Base-by-base conservation (phyloP, 2,797 vertebrate species). In the Antennarius maculatus region DNA sequence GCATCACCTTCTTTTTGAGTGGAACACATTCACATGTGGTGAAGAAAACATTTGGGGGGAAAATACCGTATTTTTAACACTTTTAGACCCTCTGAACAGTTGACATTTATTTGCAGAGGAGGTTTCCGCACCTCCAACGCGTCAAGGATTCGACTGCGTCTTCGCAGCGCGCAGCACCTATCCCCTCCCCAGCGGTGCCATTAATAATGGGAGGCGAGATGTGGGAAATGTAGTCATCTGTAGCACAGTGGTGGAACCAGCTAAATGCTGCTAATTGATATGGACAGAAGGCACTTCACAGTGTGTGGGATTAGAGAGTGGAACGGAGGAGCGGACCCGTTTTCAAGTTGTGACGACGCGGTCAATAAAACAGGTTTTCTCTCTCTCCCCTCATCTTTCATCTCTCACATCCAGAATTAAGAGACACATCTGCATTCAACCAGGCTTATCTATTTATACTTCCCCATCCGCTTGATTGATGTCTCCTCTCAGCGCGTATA, bases 211-310 rank as follows among this genome's bases (percentile, higher is more conserved):
- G 77, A 86, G 83, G 81, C 83, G 77, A 87, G 83, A 84, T 31
- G 76, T 81, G 88, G 90, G 88, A 86, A 78, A 89, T 89, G 89
- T 90, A 91, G 91, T 88, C 90, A 84, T 91, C 85, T 89, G 88
- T 56, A 79, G 83, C 89, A 34, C 88, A 85, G 90, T 79, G 84
- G 88, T 77, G 80, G 39, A 80, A 81, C 79, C 66, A 50, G 81
- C 84, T 91, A 88, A 91, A 89, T 83, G 86, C 76, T 73, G 83
- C 86, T 92, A 91, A 92, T 92, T 91, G 90, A 88, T 85, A 84
- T 77, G 89, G 89, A 86, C 88, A 82, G 88, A 84, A 60, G 90
- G 88, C 77, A 86, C 63, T 46, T 77, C 85, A 69, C 76, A 51
- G 89, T 71, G 85, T 89, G 85, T 75, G 82, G 79, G 74, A 83